Conservation (phyloP, 2,888 invertebrate genomes). For the Drosophila setosimentum region DNA sequence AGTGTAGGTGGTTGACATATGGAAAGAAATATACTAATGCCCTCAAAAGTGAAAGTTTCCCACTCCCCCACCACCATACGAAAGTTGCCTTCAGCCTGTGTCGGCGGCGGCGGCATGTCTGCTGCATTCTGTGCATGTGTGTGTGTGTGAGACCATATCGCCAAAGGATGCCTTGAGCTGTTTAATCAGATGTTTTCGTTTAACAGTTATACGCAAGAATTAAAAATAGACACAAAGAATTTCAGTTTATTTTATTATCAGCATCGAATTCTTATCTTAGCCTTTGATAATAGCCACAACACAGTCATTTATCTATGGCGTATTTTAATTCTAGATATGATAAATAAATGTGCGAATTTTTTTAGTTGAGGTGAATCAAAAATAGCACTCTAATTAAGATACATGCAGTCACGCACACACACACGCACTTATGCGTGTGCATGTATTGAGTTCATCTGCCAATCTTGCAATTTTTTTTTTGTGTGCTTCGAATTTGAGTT, state of each 20-base stretch:
- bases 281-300: conserved; percentile 27
- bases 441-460: conserved; percentile 1
- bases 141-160: conserved; percentile 29
- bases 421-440: background rate
- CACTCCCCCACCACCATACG: background rate
- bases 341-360: conserved; percentile 7
- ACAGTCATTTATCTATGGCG: conserved; percentile 28
- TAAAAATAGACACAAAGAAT: conserved; percentile 5
- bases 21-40: conserved; percentile 23
- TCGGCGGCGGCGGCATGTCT: conserved; percentile 43
- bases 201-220: conserved; percentile 1
- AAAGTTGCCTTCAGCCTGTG: conserved; percentile 37
- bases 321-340: conserved; percentile 12
- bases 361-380: conserved; percentile 29
- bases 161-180: conserved; percentile 27
- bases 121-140: conserved; percentile 12
- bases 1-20: conserved; percentile 38
- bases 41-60: conserved; percentile 67
- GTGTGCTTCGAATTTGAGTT: background rate
- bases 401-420: conserved; percentile 3
- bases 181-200: conserved; percentile 34
- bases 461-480: conserved; percentile 3
- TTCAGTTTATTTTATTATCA: conserved; percentile 35
- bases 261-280: conserved; percentile 44
- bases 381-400: conserved; percentile 47